phyloP scores from a whole-genome alignment of 2,888 invertebrate genomes.

The Amiota minor region DNA sequence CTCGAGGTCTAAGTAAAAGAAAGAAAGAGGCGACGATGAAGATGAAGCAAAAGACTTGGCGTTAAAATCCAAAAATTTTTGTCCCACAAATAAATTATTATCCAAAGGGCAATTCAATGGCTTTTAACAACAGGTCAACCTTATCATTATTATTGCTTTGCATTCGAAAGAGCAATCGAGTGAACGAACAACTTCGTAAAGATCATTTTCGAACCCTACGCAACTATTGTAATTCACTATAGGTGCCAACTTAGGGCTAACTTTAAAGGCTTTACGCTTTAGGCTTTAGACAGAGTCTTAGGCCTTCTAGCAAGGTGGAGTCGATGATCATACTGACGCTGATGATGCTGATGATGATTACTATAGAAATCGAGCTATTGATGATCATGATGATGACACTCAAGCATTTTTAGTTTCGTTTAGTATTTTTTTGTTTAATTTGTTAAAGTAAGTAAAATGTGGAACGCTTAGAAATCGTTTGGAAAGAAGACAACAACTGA shows the following conservation, averaged over 20 bases:
- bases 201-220: too few relatives aligned
- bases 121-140: conserved; percentile 70
- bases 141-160: conserved; percentile 66
- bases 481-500: conserved; percentile 6
- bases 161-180: conserved; percentile 23
- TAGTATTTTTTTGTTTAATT: conserved; percentile 21
- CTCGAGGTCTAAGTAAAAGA: conserved; percentile 47
- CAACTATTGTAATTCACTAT: too few relatives aligned
- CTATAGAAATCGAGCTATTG: too few relatives aligned
- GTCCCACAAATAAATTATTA: conserved; percentile 68
- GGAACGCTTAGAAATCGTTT: conserved; percentile 17
- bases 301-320: too few relatives aligned
- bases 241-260: too few relatives aligned
- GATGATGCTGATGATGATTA: too few relatives aligned
- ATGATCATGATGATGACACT: conserved; percentile 26
- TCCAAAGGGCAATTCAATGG: conserved; percentile 69
- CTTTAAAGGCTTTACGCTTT: too few relatives aligned
- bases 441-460: conserved; percentile 26
- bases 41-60: neutral
- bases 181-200: neutral
- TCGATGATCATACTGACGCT: too few relatives aligned
- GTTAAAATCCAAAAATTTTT: conserved; percentile 45
- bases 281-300: too few relatives aligned
- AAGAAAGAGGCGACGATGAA: neutral
- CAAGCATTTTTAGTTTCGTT: conserved; percentile 30